Percentiles rank a stretch among this genome's conserved stretches.
Conservation (phyloP, 2,797 vertebrate species). For the Todus mexicanus region DNA sequence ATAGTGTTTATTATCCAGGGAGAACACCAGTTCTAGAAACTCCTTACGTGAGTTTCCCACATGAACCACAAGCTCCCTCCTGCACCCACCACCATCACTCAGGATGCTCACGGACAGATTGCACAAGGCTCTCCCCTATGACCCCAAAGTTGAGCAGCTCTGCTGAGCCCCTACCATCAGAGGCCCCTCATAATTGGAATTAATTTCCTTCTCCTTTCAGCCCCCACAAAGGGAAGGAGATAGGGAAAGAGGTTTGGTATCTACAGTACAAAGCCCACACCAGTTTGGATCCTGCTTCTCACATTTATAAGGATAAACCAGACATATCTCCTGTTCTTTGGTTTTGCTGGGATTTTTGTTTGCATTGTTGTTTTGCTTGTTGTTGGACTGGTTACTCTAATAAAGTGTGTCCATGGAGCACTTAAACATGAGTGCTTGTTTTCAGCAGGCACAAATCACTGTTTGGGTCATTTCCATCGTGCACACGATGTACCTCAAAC, state of each 20-base stretch:
- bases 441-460: background rate
- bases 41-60: background rate
- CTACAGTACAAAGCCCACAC: background rate
- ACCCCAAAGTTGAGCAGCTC: background rate
- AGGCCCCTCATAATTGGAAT: background rate
- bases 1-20: background rate
- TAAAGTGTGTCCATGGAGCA: background rate
- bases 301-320: background rate
- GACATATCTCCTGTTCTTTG: rapidly evolving
- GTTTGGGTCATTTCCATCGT: background rate
- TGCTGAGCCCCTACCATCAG: background rate
- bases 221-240: background rate
- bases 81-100: background rate
- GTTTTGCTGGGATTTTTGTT: background rate
- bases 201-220: background rate
- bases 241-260: background rate
- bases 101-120: background rate
- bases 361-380: background rate
- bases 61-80: background rate
- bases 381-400: background rate
- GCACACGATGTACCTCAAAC: background rate
- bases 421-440: background rate
- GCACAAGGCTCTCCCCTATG: background rate
- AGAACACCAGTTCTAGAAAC: background rate
- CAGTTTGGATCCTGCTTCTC: background rate